Percentiles rank a stretch among this genome's conserved stretches.
Evolutionary conservation across 2,888 invertebrate species (phyloP).

Genomic region (Arenicola marina): DNA sequence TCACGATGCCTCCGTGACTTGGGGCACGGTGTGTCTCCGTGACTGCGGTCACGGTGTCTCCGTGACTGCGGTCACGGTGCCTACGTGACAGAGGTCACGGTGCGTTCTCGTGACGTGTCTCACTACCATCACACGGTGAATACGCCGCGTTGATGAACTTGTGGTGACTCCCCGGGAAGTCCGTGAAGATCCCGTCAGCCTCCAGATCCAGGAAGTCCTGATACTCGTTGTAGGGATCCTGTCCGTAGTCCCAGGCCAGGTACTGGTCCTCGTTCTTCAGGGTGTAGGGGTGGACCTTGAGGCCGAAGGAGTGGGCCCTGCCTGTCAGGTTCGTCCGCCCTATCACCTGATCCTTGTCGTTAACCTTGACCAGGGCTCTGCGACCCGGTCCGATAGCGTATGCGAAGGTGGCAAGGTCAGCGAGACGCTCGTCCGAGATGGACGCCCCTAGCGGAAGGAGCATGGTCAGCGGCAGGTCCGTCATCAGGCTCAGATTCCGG

Average conservation of each 20-base stretch:
- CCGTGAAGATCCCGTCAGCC: constrained; percentile 40
- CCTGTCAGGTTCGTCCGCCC: constrained; percentile 18
- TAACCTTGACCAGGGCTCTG: constrained; percentile 3
- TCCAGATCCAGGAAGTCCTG: constrained; percentile 21
- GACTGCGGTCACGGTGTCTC: too few relatives aligned
- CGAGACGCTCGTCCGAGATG: constrained; percentile 14
- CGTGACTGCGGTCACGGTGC: too few relatives aligned
- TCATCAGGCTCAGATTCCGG: constrained; percentile 7
- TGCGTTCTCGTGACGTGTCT: too few relatives aligned
- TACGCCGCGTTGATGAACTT: constrained; percentile 22
- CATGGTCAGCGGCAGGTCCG: constrained; percentile 19
- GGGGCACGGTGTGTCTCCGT: too few relatives aligned
- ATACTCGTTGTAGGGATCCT: constrained; percentile 31
- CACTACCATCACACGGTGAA: too few relatives aligned
- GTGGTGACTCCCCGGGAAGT: constrained; percentile 31
- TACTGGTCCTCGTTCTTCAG: constrained; percentile 31
- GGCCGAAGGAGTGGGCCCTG: constrained; percentile 16
- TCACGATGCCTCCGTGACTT: too few relatives aligned
- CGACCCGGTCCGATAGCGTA: constrained; percentile 29
- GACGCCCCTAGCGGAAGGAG: not conserved
- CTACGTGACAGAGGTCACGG: too few relatives aligned
- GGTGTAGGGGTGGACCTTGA: constrained; percentile 29
- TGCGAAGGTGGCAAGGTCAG: constrained; percentile 11
- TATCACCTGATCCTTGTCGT: constrained; percentile 8
- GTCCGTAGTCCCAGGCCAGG: constrained; percentile 29